Conservation (phyloP, 2,888 invertebrate genomes). For the Microctonus brassicae region DNA sequence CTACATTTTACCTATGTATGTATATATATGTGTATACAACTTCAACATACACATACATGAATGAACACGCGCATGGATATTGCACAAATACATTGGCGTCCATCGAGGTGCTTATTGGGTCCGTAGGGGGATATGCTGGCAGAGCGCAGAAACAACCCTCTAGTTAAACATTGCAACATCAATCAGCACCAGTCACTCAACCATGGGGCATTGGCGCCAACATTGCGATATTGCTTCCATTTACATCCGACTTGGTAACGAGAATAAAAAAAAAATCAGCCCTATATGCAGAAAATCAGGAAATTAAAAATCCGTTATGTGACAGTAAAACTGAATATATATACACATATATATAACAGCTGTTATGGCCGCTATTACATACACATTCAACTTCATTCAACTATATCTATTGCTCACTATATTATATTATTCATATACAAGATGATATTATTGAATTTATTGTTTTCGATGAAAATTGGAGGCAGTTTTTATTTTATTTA, state of each 20-base stretch:
- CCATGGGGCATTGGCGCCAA: slow-evolving; percentile 64
- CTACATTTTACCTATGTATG: slow-evolving; percentile 25
- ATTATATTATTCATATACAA: not conserved
- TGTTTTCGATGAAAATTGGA: too few relatives aligned
- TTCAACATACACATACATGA: not conserved
- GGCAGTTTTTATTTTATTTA: too few relatives aligned
- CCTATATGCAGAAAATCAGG: slow-evolving; percentile 17
- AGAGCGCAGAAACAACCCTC: slow-evolving; percentile 67
- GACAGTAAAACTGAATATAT: not conserved
- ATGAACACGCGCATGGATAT: slow-evolving; percentile 10
- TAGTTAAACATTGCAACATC: slow-evolving; percentile 69
- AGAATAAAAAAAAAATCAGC: slow-evolving; percentile 20
- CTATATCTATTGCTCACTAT: not conserved
- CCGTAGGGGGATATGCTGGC: slow-evolving; percentile 62
- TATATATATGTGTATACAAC: slow-evolving; percentile 24
- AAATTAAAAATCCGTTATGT: slow-evolving; percentile 23
- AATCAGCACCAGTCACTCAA: slow-evolving; percentile 69
- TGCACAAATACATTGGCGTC: slow-evolving; percentile 46
- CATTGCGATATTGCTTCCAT: slow-evolving; percentile 66
- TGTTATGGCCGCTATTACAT: too few relatives aligned
- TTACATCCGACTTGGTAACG: slow-evolving; percentile 53
- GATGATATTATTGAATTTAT: not conserved
- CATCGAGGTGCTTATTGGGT: slow-evolving; percentile 66
- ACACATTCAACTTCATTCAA: too few relatives aligned
- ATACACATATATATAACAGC: too few relatives aligned